These are phyloP conservation scores for Sinhomidia bicolor DNA, from an alignment of 2,888 invertebrate species.

Conservation along the genomic window DNA sequence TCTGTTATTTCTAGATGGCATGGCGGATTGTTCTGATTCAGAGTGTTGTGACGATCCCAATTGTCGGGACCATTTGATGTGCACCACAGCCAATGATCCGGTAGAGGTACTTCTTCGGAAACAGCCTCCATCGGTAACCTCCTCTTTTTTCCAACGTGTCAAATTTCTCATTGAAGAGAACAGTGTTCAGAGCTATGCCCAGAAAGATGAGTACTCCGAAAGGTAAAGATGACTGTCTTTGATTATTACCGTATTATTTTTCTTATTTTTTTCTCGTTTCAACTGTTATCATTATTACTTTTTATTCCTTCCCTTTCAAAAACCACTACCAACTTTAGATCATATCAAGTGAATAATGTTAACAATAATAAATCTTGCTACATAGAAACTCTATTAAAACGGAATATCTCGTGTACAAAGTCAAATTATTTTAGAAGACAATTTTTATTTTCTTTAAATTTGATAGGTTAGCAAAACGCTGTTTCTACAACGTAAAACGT, in stretches of 20 bases:
- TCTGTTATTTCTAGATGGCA: constrained; percentile 92
- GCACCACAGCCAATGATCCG: constrained; percentile 97
- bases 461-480: too few relatives aligned
- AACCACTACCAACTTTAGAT: constrained; percentile 4
- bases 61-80: constrained; percentile 96
- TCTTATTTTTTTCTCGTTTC: constrained; percentile 36
- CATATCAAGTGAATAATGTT: neutral
- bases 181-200: constrained; percentile 98
- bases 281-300: constrained; percentile 40
- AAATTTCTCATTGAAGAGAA: constrained; percentile 99
- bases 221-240: constrained; percentile 86
- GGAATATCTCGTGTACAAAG: neutral
- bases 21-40: constrained; percentile 99
- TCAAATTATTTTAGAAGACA: neutral
- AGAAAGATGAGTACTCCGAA: constrained; percentile 98
- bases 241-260: neutral
- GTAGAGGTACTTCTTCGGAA: constrained; percentile 97
- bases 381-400: neutral
- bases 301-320: constrained; percentile 11
- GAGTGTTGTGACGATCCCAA: constrained; percentile 96
- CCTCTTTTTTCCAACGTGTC: constrained; percentile 98
- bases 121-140: constrained; percentile 97
- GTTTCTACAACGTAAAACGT: too few relatives aligned
- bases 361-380: neutral
- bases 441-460: too few relatives aligned